Conservation (phyloP, 2,113 vertebrate genomes). For the human (Homo sapiens) region GRCh38 chr4:86099501-86100000, state of each 20-base stretch:
- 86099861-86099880: background rate
- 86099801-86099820: background rate
- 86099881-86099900: background rate
- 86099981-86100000: background rate
- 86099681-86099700: slow-evolving; percentile 49
- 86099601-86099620: slow-evolving; percentile 67
- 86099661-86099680: background rate
- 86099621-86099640: slow-evolving; percentile 74
- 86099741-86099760: background rate
- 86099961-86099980: background rate
- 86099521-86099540: slow-evolving; percentile 66
- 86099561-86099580: slow-evolving; percentile 41
- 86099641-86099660: slow-evolving; percentile 27
- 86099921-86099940: background rate
- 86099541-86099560: slow-evolving; percentile 62
- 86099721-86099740: background rate
- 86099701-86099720: slow-evolving; percentile 50
- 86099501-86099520: slow-evolving; percentile 80
- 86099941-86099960: background rate
- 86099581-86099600: slow-evolving; percentile 66
- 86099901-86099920: slow-evolving; percentile 2
- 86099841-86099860: background rate
- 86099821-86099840: background rate
- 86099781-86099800: background rate
- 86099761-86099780: background rate